Evolutionary conservation across 1,140 invertebrate species (phyloP), one percentile per base, ranked within the genome.

Genomic region (Leptinotarsa lineolata): DNA sequence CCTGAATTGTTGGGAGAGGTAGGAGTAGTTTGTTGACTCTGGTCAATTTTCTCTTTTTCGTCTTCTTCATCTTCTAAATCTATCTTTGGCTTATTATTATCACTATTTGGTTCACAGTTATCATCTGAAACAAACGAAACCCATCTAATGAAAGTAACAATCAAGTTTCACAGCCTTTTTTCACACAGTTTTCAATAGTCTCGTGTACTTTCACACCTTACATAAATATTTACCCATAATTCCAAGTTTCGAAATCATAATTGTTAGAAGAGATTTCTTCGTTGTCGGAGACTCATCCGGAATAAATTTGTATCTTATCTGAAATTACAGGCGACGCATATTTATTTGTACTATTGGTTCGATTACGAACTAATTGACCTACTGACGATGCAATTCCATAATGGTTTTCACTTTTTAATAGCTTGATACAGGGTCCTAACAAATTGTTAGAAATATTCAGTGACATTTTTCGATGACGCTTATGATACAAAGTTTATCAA

Each of bases 11-110:
- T 80, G 21, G 83, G 83, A 39, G 83, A 84, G 30, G 83, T 84
- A 39, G 83, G 83, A 12, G 83, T 84, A 8, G 83, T 84, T 75
- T 84, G 83, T 80, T 84, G 83, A 76, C 83, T 84, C 77, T 84
- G 83, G 73, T 84, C 83, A 76, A 81, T 84, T 75, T 84, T 84
- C 75, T 82, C 81, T 63, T 78, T 81, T 72, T 81, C 80, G 46
- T 78, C 78, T 48, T 79, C 77, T 20, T 75, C 39, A 12, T 79
- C 77, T 67, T 80, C 77, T 75, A 78, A 77, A 71, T 82, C 79
- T 22, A 77, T 70, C 63, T 75, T 77, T 69, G 75, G 72, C 48
- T 69, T 67, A 46, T 73, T 74, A 59, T 77, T 81, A 70, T 74
- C 75, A 72, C 72, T 75, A 67, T 82, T 79, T 13, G 79, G 78